Evolutionary conservation across 2,888 invertebrate genomes (phyloP).

Genomic region (Microctonus aethiopoides): DNA sequence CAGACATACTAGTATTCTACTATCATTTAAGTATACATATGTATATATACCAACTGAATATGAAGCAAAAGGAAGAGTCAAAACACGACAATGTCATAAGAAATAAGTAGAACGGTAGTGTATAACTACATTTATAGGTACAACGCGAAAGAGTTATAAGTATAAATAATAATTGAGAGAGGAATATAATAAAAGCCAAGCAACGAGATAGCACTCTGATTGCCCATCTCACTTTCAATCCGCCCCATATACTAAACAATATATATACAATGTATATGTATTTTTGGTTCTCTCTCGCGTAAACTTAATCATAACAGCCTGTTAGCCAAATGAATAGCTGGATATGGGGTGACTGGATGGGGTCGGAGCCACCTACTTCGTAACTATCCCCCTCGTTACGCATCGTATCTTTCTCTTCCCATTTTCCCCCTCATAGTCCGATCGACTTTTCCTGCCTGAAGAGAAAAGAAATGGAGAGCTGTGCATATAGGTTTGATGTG

Average conservation of each 20-base stretch:
- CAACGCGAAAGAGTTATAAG: no score
- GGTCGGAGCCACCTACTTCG: slow-evolving; percentile 49
- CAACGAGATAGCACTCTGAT: slow-evolving; percentile 37
- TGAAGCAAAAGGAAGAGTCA: background rate
- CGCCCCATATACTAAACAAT: background rate
- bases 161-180: no score
- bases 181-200: slow-evolving; percentile 36
- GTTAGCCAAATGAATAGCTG: slow-evolving; percentile 59
- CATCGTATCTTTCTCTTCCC: slow-evolving; percentile 38
- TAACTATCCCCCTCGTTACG: slow-evolving; percentile 47
- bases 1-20: slow-evolving; percentile 28
- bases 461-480: no score
- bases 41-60: no score
- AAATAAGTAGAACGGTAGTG: background rate
- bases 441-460: slow-evolving; percentile 46
- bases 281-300: slow-evolving; percentile 33
- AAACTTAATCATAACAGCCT: slow-evolving; percentile 64
- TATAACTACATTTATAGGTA: no score
- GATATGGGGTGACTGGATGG: slow-evolving; percentile 46
- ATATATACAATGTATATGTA: background rate
- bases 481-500: no score
- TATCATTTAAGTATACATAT: no score
- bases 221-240: slow-evolving; percentile 25
- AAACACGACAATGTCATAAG: background rate
- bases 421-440: slow-evolving; percentile 29